Evolutionary conservation across 2,888 invertebrate species (phyloP).

Genomic region (Baccha elongata): DNA sequence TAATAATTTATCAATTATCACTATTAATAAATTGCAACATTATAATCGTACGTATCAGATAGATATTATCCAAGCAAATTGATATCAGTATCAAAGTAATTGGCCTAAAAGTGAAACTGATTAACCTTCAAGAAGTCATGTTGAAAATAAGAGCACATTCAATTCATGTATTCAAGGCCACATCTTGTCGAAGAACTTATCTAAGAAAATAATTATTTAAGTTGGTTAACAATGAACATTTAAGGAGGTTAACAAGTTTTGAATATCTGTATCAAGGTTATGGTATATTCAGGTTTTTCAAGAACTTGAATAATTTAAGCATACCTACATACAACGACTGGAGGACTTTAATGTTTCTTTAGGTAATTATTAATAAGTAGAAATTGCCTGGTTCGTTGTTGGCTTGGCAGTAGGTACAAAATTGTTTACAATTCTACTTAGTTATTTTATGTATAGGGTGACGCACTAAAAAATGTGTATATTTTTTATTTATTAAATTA

Average conservation of each 20-base stretch:
- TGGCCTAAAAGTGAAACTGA: slow-evolving; percentile 38
- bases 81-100: not conserved
- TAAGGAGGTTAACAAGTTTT: not conserved
- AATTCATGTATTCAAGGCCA: slow-evolving; percentile 9
- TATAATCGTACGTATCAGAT: no score
- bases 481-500: no score
- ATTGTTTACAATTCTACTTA: no score
- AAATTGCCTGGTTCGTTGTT: no score
- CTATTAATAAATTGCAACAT: no score
- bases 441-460: no score
- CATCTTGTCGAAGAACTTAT: not conserved
- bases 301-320: not conserved
- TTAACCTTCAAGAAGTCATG: slow-evolving; percentile 22
- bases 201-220: not conserved
- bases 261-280: not conserved
- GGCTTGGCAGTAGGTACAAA: no score
- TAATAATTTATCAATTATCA: no score
- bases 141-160: not conserved
- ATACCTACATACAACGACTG: not conserved
- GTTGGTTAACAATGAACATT: not conserved
- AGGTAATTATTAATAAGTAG: no score
- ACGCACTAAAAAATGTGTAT: no score
- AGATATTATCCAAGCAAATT: slow-evolving; percentile 4
- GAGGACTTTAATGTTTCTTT: no score
- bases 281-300: not conserved